Base-by-base conservation (phyloP, 2,113 vertebrate species). In the Pelecanoides urinatrix region DNA sequence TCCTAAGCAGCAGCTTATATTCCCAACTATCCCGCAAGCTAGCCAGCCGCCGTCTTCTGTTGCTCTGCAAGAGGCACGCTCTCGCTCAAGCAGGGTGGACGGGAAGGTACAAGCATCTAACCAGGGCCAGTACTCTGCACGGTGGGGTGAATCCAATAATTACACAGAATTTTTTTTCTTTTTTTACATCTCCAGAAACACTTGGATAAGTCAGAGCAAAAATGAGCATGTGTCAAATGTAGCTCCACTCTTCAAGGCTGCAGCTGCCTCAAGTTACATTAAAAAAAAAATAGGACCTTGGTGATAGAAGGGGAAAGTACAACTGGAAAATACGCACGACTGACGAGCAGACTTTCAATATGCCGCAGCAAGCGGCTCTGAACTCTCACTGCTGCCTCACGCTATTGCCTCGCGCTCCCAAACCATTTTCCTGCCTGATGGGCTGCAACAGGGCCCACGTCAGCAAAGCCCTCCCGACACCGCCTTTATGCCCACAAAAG, bases 291-390 rank as follows among this genome's bases (percentile, higher is more conserved):
- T 3, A 19, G 32, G 71, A 38, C n/a, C 13, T 10, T 4, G 32
- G 56, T 22, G 72, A 40, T 5, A 32, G 40, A 16, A 70, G 36
- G 49, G 59, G 50, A 21, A 32, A 36, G n/a, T 10, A 49, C 55
- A 73, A 1, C 58, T 52, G 65, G 70, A 26, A 55, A 11, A 16
- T 0, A 22, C 1, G 34, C 47, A 19, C 0, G 21, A 14, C 7
- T 8, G 40, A 49, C 5, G 38, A 50, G 49, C 22, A 4, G 62
- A n/a, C 25, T 56, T 20, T 36, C 49, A 20, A 2, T 4, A 13
- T 2, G 40, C 49, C 12, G 50, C 83, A 18, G 62, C 25, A 4
- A 21, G 63, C 26, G 7, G 38, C 53, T 52, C 73, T 4, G 21
- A 61, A 6, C 53, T 9, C 55, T 29, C 9, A 3, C 38, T 10